Evolutionary conservation across 2,888 invertebrate genomes (phyloP).

Genomic region (Myopa testacea): DNA sequence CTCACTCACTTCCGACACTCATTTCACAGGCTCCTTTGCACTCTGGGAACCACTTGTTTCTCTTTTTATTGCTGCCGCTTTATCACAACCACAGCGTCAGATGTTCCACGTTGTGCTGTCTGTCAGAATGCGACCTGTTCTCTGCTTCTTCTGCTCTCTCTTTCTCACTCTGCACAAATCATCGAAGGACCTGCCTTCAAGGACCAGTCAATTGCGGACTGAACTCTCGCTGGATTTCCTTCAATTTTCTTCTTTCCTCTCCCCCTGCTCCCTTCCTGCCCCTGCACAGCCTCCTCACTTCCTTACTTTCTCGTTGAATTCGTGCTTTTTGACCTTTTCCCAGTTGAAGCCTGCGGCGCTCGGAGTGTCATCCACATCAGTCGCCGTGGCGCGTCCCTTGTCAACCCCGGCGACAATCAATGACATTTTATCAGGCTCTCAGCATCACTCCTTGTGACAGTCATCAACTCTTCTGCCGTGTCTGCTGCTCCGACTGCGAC

Average conservation of each 20-base stretch:
- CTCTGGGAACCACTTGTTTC: neutral
- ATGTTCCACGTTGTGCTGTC: slow-evolving; percentile 16
- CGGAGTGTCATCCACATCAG: slow-evolving; percentile 14
- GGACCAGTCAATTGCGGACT: slow-evolving; percentile 4
- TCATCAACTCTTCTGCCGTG: slow-evolving; percentile 9
- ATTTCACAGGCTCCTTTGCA: neutral
- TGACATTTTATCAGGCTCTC: slow-evolving; percentile 27
- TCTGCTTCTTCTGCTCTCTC: neutral
- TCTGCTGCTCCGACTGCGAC: too few relatives aligned
- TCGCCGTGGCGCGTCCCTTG: slow-evolving; percentile 1
- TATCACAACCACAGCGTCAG: slow-evolving; percentile 17
- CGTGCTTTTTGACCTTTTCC: slow-evolving; percentile 22
- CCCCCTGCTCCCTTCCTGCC: neutral
- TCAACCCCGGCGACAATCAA: slow-evolving; percentile 23
- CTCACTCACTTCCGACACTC: neutral
- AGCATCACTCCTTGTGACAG: slow-evolving; percentile 9
- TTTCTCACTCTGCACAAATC: neutral
- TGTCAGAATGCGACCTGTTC: slow-evolving; percentile 8
- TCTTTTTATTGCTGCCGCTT: neutral
- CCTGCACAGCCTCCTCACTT: too few relatives aligned
- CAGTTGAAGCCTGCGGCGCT: slow-evolving; percentile 24
- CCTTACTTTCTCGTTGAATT: neutral
- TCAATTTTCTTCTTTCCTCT: neutral
- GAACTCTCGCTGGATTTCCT: neutral
- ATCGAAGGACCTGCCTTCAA: neutral